Conservation (phyloP, 2,888 invertebrate species). For the Patella pellucida region DNA sequence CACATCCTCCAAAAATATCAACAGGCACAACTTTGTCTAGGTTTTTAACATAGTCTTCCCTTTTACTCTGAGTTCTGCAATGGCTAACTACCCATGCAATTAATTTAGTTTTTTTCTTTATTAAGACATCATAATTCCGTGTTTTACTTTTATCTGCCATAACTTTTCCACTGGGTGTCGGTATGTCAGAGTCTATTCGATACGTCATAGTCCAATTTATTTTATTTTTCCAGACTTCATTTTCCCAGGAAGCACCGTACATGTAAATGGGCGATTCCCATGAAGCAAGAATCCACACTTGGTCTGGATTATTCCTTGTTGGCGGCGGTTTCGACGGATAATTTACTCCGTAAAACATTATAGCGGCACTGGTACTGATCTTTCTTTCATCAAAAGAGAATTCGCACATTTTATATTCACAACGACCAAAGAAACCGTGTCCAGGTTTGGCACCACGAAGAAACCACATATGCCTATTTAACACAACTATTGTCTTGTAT, state of each 20-base stretch:
- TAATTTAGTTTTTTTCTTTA: slow-evolving; percentile 29
- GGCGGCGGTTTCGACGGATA: background rate
- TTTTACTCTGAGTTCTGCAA: slow-evolving; percentile 34
- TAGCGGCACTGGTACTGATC: background rate
- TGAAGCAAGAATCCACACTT: slow-evolving; percentile 14
- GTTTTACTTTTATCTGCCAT: background rate
- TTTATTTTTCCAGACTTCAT: background rate
- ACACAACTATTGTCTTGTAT: background rate
- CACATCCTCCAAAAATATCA: slow-evolving; percentile 43
- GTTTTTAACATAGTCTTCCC: slow-evolving; percentile 38
- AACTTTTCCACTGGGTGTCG: slow-evolving; percentile 14
- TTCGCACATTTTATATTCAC: background rate
- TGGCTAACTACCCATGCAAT: slow-evolving; percentile 49
- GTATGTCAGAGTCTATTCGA: slow-evolving; percentile 20
- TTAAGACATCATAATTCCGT: slow-evolving; percentile 19
- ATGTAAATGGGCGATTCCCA: slow-evolving; percentile 9
- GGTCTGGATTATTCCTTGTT: background rate
- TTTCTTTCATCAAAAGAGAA: background rate
- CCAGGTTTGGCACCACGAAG: background rate
- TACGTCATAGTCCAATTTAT: slow-evolving; percentile 30
- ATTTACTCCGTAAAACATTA: background rate
- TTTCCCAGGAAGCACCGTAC: background rate
- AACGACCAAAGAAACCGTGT: background rate
- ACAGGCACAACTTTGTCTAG: slow-evolving; percentile 38
- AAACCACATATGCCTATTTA: background rate